These are phyloP conservation scores for Melieria crassipennis DNA, from an alignment of 2,888 invertebrate genomes.

Conservation along the genomic window DNA sequence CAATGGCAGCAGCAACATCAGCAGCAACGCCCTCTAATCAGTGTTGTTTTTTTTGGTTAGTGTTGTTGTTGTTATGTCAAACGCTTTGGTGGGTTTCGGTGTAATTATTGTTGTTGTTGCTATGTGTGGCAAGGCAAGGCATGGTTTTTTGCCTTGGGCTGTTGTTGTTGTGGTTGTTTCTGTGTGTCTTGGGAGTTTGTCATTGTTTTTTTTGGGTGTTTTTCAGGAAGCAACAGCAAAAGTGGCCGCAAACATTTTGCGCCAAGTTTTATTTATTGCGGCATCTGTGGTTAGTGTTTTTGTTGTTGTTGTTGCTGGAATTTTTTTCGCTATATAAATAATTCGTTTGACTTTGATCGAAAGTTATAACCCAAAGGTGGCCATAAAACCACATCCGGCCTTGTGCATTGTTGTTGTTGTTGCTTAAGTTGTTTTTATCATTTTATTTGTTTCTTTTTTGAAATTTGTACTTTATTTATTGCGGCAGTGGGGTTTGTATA, in stretches of 20 bases:
- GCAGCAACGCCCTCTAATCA: conserved; percentile 24
- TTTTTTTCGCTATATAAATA: conserved; percentile 7
- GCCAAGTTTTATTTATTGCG: background rate
- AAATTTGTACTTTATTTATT: too few relatives aligned
- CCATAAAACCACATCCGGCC: conserved; percentile 58
- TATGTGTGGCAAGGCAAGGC: too few relatives aligned
- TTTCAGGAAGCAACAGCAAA: background rate
- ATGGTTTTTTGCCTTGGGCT: background rate
- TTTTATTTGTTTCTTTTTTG: background rate
- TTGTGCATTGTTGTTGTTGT: conserved; percentile 19
- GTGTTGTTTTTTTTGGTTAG: background rate
- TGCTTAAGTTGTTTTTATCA: conserved; percentile 10
- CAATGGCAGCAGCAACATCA: background rate
- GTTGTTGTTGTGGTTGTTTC: background rate
- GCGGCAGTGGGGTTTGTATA: too few relatives aligned
- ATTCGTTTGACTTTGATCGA: conserved; percentile 28
- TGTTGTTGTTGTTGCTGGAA: background rate
- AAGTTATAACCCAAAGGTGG: conserved; percentile 2
- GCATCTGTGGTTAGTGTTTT: background rate
- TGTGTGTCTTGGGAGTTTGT: too few relatives aligned
- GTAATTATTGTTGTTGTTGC: background rate
- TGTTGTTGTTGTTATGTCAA: background rate
- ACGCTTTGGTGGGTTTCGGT: background rate
- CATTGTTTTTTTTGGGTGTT: too few relatives aligned
- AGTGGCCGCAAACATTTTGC: background rate